phyloP scores from a whole-genome alignment of 2,888 invertebrate genomes.

The Myopa tessellatipennis region DNA sequence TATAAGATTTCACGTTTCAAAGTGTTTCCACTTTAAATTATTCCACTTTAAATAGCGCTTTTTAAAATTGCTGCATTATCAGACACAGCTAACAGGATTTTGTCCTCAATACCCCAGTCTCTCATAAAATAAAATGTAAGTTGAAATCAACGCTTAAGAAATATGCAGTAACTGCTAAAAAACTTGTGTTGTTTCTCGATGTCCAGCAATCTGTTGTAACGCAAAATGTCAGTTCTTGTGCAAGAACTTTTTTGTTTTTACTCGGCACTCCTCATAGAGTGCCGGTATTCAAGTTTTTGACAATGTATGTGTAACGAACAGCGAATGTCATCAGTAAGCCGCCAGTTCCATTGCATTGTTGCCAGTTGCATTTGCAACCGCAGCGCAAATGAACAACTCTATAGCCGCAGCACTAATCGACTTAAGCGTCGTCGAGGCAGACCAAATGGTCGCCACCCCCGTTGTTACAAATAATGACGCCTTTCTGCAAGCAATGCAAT shows the following conservation, averaged over 20 bases:
- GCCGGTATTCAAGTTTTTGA: not conserved
- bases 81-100: not conserved
- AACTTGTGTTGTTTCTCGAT: not conserved
- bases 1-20: not conserved
- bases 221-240: not conserved
- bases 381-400: too few species aligned
- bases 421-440: too few species aligned
- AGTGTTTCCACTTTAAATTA: not conserved
- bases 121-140: not conserved
- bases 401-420: too few species aligned
- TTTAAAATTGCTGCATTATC: not conserved
- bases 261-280: too few species aligned
- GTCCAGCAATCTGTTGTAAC: not conserved
- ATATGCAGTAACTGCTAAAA: not conserved
- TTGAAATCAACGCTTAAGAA: constrained; percentile 2
- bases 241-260: too few species aligned
- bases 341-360: too few species aligned
- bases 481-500: too few species aligned
- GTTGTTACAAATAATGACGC: too few species aligned
- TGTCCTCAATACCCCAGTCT: not conserved
- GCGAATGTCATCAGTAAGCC: too few species aligned
- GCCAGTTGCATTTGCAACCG: too few species aligned
- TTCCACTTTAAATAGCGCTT: not conserved
- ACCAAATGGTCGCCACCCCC: too few species aligned
- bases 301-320: too few species aligned